Evolutionary conservation across 2,888 invertebrate genomes (phyloP).

Genomic region (Metacarcinus magister): DNA sequence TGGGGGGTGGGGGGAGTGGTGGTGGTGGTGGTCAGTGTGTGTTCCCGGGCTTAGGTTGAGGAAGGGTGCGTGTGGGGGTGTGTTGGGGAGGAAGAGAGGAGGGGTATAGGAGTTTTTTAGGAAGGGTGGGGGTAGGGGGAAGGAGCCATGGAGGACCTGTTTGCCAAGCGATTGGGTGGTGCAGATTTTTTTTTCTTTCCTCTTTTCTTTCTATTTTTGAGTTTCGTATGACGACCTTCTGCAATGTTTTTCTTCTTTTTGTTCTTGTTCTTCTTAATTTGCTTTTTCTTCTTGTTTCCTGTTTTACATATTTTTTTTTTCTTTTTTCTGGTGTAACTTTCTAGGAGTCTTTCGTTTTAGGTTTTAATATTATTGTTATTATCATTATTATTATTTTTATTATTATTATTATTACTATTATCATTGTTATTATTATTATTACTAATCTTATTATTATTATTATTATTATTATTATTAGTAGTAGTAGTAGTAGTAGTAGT

Average conservation of each 20-base stretch:
- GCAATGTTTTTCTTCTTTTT: neutral
- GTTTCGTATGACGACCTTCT: neutral
- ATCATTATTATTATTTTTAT: conserved; percentile 16
- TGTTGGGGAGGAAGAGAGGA: neutral
- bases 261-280: neutral
- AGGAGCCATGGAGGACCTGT: neutral
- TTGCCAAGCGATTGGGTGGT: conserved; percentile 14
- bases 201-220: neutral
- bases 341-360: neutral
- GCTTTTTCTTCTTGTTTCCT: neutral
- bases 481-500: too few relatives aligned
- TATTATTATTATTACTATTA: conserved; percentile 26
- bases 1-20: neutral
- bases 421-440: neutral
- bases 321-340: neutral
- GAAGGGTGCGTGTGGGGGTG: neutral
- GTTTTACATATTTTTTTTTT: neutral
- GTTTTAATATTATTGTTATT: neutral
- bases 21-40: conserved; percentile 9
- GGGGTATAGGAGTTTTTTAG: neutral
- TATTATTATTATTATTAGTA: too few relatives aligned
- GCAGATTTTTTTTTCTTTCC: neutral
- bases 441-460: too few relatives aligned
- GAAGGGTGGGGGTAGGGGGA: neutral
- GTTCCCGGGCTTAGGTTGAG: neutral